phyloP scores from a whole-genome alignment of 2,888 invertebrate genomes.

The Limnephilus auricula region DNA sequence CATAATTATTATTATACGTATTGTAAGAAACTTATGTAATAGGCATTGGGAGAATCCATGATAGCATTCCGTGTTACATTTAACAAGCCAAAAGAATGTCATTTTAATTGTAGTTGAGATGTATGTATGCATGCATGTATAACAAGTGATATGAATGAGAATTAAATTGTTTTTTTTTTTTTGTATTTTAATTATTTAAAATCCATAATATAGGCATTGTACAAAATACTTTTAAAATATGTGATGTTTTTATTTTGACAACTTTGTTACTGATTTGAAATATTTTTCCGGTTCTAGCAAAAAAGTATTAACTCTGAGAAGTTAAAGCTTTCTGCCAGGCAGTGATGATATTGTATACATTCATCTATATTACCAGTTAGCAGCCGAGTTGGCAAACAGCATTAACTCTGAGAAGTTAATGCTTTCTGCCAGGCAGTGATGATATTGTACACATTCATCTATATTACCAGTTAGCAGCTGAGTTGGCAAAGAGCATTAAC shows the following conservation, averaged over 20 bases:
- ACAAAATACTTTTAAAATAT: too few species aligned
- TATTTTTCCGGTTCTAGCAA: too few species aligned
- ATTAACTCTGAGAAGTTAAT: background rate
- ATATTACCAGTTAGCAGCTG: background rate
- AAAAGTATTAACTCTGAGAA: background rate
- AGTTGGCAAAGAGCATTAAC: background rate
- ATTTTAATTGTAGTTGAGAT: background rate
- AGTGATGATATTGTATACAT: background rate
- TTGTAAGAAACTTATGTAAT: slow-evolving; percentile 34
- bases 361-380: background rate
- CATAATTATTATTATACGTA: slow-evolving; percentile 38
- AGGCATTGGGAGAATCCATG: slow-evolving; percentile 9
- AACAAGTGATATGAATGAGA: slow-evolving; percentile 22
- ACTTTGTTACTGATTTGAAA: background rate
- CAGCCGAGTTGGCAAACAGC: too few species aligned
- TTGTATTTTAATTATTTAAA: background rate
- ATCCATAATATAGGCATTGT: background rate
- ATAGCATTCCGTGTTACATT: slow-evolving; percentile 47
- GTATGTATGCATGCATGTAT: background rate
- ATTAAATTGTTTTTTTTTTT: background rate
- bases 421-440: background rate
- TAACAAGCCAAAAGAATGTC: slow-evolving; percentile 46
- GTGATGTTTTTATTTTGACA: background rate
- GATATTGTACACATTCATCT: background rate
- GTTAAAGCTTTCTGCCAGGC: background rate